Evolutionary conservation across 2,797 vertebrate species (phyloP), one percentile per base, ranked within the genome.

Genomic region (Alauda arvensis): DNA sequence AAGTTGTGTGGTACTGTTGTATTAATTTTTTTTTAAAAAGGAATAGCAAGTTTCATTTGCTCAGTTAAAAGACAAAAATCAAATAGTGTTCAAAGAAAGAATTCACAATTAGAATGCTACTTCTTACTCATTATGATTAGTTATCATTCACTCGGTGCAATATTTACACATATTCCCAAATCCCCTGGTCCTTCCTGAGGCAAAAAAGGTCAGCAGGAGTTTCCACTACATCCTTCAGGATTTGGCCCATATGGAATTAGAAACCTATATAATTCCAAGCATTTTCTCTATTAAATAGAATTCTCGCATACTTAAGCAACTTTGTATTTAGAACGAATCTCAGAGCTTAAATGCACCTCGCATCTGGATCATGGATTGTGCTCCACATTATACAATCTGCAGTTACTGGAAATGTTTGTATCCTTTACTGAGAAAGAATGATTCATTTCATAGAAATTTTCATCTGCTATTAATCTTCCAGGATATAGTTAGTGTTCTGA

Each of bases 401-500:
- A 97, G 96, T 98, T 95, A 96, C 88, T 94, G 75, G 76, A 95
- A 95, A 93, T 82, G 63, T 94, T 93, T 94, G 96, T 97, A 97
- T 97, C 97, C 95, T 96, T 97, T 94, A 89, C 97, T 79, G 92
- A 97, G 96, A 97, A 97, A 97, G 96, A 96, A 95, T 96, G 96
- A 97, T 97, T 98, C 96, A 97, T 97, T 97, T 97, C 95, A 87
- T 94, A 97, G 96, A 97, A 97, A 96, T 96, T 95, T 96, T 97
- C 96, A 97, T 97, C 96, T 97, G 96, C 94, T 97, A 97, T 97
- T 98, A 97, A 98, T 98, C 97, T 97, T 98, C 95, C 95, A 97
- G 97, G 96, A 98, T 96, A 97, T 92, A 96, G 97, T 97, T 97
- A 97, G 97, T 97, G 97, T 97, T 98, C 96, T 97, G 98, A 98